Percentiles rank a stretch among this genome's conserved stretches.
Evolutionary conservation across 2,113 vertebrate genomes (phyloP).

Genomic region (Syngnathus scovelli): DNA sequence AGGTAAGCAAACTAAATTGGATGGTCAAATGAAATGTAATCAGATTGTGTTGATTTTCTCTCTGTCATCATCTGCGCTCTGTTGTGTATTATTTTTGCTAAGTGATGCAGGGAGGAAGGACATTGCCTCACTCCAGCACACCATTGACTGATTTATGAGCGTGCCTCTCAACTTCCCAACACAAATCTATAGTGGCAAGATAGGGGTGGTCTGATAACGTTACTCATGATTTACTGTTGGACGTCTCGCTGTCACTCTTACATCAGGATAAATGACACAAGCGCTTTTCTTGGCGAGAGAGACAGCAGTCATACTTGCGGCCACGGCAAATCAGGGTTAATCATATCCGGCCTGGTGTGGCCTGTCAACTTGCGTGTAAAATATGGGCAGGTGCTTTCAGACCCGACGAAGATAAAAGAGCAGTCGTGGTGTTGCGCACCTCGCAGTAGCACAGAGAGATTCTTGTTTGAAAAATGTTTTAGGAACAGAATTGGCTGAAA

Average conservation of each 20-base stretch:
- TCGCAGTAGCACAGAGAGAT: conserved; percentile 24
- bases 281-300: conserved; percentile 35
- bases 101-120: neutral
- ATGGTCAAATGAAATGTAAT: too few relatives aligned
- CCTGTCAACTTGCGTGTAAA: conserved; percentile 10
- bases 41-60: neutral
- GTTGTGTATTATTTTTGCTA: conserved; percentile 8
- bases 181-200: conserved; percentile 54
- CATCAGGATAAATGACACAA: conserved; percentile 52
- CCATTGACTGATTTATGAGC: conserved; percentile 59
- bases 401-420: conserved; percentile 35
- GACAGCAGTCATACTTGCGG: conserved; percentile 17
- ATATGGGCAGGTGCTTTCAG: conserved; percentile 6
- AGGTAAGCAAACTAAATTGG: too few relatives aligned
- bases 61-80: neutral
- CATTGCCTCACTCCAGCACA: conserved; percentile 7
- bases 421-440: conserved; percentile 16
- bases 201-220: conserved; percentile 50
- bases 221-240: conserved; percentile 62
- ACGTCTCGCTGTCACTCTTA: conserved; percentile 47
- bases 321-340: conserved; percentile 34
- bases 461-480: conserved; percentile 7
- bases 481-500: neutral
- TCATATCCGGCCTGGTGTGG: conserved; percentile 16
- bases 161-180: conserved; percentile 31